Evolutionary conservation across 2,888 invertebrate species (phyloP), one percentile per base, ranked within the genome.

Genomic region (Periphyllus acericola): DNA sequence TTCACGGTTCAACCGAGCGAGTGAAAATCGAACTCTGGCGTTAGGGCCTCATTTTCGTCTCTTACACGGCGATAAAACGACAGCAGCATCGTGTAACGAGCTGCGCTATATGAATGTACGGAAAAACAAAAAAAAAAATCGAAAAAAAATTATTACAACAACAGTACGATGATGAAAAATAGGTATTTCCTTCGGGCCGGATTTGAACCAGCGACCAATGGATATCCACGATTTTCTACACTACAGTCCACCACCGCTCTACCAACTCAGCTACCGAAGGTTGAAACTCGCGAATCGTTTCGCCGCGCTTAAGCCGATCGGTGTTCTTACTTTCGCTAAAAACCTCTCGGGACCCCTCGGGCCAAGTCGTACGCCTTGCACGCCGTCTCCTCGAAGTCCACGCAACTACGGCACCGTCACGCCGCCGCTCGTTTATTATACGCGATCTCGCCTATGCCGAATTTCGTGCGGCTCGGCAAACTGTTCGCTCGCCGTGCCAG

Each of bases 191-290:
- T 90, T 90, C 90, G 90, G 90, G 90, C 90, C 90, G 90, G 90
- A 90, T 90, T 90, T 90, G 90, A 90, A 90, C 90, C 90, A 90
- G 90, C 90, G 90, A 90, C 90, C 90, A 90, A 90, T 90, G 90
- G 90, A 90, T 90, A 19, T 90, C 90, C 89, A 72, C 14, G 71
- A 71, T 14, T 8, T 4, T 1, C 17, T n/a, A 87, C 89, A 88
- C 90, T 90, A 90, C 90, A 90, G 90, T 90, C 90, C 90, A 90
- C 90, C 90, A 90, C 90, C 90, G 90, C 90, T 90, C 90, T 90
- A 90, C 90, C 90, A 90, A 90, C 90, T 90, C 90, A 90, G 90
- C 90, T 90, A 90, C 90, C 90, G 81, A 84, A 89, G 89, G 89
- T 14, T 60, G 68, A 29, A 5, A 25, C 8, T 17, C n/a, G n/a